A percentile compares a stretch with the other conserved stretches of the same genome.
Conservation (phyloP, 2,888 invertebrate species). For the Drosophila lacicola region DNA sequence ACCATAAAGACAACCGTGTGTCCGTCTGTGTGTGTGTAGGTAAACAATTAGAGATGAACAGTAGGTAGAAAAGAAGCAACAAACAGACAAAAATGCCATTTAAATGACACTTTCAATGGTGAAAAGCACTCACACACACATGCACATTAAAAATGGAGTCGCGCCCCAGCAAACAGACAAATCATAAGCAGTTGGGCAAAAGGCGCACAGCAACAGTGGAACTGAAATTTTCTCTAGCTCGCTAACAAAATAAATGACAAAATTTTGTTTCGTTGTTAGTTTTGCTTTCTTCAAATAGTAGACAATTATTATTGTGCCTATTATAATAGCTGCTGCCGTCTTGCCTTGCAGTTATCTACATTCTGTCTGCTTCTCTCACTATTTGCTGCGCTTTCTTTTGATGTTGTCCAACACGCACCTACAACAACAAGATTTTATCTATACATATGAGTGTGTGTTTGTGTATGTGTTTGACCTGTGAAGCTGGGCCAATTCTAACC, state of each 20-base stretch:
- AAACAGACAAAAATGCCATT: constrained; percentile 50
- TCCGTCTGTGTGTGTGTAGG: constrained; percentile 32
- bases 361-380: constrained; percentile 19
- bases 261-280: constrained; percentile 34
- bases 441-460: constrained; percentile 4
- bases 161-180: constrained; percentile 44
- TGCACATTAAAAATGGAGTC: constrained; percentile 52
- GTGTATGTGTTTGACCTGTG: constrained; percentile 48
- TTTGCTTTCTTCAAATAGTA: constrained; percentile 58
- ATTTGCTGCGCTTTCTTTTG: constrained; percentile 47
- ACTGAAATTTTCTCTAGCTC: constrained; percentile 46
- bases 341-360: constrained; percentile 29
- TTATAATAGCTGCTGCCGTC: constrained; percentile 24
- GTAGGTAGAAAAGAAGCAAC: constrained; percentile 38
- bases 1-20: constrained; percentile 12
- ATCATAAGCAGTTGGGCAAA: constrained; percentile 32
- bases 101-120: constrained; percentile 71
- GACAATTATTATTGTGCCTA: constrained; percentile 37
- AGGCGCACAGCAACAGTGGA: constrained; percentile 16
- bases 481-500: constrained; percentile 68
- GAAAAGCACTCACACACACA: constrained; percentile 58
- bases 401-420: constrained; percentile 31
- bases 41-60: constrained; percentile 66
- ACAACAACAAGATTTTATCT: constrained; percentile 18
- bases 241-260: constrained; percentile 51